A percentile compares a stretch with the other conserved stretches of the same genome.
phyloP scores from a whole-genome alignment of 2,113 vertebrate species.

The Macrotis lagotis region DNA sequence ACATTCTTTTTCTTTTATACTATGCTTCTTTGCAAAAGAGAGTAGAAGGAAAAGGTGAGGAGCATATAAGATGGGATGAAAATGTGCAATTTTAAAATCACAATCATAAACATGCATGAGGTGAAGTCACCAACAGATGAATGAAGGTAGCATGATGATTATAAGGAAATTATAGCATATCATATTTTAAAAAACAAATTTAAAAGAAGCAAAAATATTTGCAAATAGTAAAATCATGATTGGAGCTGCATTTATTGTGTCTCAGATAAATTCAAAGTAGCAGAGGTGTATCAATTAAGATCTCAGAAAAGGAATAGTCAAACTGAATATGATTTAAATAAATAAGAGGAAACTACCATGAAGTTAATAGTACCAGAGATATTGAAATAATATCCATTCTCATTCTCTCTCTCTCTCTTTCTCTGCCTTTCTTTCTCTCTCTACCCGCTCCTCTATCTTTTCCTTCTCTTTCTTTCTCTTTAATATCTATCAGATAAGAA shows the following conservation, averaged over 20 bases:
- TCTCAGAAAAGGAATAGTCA: background rate
- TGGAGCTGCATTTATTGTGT: background rate
- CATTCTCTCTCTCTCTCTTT: background rate
- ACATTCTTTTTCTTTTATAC: background rate
- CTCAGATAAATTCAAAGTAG: background rate
- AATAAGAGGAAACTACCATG: background rate
- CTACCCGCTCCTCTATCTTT: too few relatives aligned
- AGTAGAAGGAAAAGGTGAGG: background rate
- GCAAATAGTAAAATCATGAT: background rate
- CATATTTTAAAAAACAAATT: background rate
- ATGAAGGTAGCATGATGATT: background rate
- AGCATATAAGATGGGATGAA: background rate
- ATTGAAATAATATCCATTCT: background rate
- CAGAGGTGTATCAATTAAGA: background rate
- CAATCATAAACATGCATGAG: background rate
- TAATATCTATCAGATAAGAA: too few relatives aligned
- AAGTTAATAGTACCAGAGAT: background rate
- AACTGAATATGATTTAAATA: background rate
- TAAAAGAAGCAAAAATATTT: background rate
- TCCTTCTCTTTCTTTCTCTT: too few relatives aligned
- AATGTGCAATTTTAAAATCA: background rate
- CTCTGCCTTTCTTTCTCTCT: background rate
- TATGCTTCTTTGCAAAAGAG: background rate
- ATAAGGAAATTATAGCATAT: background rate
- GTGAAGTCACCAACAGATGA: background rate